These are phyloP conservation scores for Diarsia rubi DNA, from an alignment of 2,888 invertebrate species.

Conservation along the genomic window DNA sequence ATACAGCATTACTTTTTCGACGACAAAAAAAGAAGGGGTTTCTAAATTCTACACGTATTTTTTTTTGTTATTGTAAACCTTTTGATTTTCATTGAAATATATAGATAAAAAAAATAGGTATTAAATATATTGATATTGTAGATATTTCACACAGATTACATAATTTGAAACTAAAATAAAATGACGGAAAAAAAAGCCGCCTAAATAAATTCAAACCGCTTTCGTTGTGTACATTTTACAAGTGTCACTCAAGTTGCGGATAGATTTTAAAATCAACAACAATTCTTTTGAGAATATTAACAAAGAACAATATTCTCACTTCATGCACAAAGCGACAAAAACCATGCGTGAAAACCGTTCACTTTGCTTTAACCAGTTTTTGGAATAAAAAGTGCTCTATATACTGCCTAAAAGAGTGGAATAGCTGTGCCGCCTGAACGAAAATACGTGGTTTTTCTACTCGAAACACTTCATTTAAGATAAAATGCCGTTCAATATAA, in stretches of 20 bases:
- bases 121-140: too few relatives aligned
- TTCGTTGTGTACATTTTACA: neutral
- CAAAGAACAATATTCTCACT: neutral
- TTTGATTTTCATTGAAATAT: too few relatives aligned
- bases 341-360: neutral
- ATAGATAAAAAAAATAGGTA: too few relatives aligned
- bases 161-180: neutral
- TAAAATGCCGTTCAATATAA: too few relatives aligned
- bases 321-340: slow-evolving; percentile 18
- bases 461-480: too few relatives aligned
- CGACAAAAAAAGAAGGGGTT: too few relatives aligned
- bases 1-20: neutral
- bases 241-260: neutral
- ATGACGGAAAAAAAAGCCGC: neutral
- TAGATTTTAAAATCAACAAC: neutral
- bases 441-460: too few relatives aligned
- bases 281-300: slow-evolving; percentile 2
- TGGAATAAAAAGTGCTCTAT: slow-evolving; percentile 27
- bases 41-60: too few relatives aligned
- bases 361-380: slow-evolving; percentile 28
- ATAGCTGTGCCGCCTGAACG: slow-evolving; percentile 4
- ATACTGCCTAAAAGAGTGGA: neutral
- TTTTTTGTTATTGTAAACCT: too few relatives aligned
- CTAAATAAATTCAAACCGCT: neutral
- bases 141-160: too few relatives aligned